phyloP scores from a whole-genome alignment of 1,140 invertebrate genomes.

The Drosophila watanabei region DNA sequence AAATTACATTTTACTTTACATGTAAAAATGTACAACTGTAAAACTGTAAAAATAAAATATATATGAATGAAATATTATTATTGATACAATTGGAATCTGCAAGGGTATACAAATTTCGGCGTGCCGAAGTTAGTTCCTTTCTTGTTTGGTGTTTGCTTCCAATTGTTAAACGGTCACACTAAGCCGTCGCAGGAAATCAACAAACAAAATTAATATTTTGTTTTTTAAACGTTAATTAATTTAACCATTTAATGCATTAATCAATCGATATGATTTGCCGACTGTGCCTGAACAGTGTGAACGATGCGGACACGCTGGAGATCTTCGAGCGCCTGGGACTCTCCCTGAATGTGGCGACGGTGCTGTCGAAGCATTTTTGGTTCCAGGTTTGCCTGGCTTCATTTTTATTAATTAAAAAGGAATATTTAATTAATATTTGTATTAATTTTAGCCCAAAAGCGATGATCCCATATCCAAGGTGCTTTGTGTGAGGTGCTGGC shows the following conservation, averaged over 20 bases:
- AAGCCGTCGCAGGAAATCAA: constrained; percentile 20
- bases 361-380: constrained; percentile 73
- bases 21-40: too few species aligned
- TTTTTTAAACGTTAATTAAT: constrained; percentile 32
- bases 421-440: not conserved
- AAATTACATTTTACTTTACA: too few species aligned
- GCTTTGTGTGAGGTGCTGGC: constrained; percentile 64
- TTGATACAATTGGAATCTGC: too few species aligned
- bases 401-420: not conserved
- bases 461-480: constrained; percentile 78
- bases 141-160: not conserved
- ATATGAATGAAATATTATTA: too few species aligned
- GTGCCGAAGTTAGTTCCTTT: too few species aligned
- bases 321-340: constrained; percentile 67
- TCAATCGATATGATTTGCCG: constrained; percentile 76
- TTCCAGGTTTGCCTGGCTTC: constrained; percentile 50
- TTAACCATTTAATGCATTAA: constrained; percentile 15
- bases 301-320: constrained; percentile 63
- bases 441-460: constrained; percentile 55
- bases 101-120: too few species aligned
- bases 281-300: constrained; percentile 73
- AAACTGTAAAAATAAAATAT: too few species aligned
- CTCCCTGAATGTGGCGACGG: constrained; percentile 55
- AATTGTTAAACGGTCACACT: not conserved
- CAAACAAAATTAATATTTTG: constrained; percentile 26